Conservation (phyloP, 2,888 invertebrate genomes). For the Drosophila monieri region DNA sequence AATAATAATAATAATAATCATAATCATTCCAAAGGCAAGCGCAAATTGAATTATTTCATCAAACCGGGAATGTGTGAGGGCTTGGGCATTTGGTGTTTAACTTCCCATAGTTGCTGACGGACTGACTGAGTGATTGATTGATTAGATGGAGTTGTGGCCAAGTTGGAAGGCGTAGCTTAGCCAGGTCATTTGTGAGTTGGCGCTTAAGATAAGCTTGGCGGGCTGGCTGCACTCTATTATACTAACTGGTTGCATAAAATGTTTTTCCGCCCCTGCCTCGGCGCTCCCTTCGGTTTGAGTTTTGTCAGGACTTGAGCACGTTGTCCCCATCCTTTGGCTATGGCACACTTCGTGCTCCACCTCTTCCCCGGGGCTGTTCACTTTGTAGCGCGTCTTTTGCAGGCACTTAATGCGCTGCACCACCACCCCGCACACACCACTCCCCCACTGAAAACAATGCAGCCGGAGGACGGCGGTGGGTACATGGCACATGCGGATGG, state of each 20-base stretch:
- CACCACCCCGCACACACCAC: slow-evolving; percentile 6
- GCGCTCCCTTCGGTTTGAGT: slow-evolving; percentile 15
- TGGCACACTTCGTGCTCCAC: not conserved
- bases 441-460: slow-evolving; percentile 67
- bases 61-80: slow-evolving; percentile 1
- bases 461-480: slow-evolving; percentile 44
- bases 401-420: slow-evolving; percentile 72
- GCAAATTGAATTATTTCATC: slow-evolving; percentile 62
- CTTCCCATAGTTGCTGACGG: slow-evolving; percentile 20
- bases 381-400: slow-evolving; percentile 72
- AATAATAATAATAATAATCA: slow-evolving; percentile 44
- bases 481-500: slow-evolving; percentile 43
- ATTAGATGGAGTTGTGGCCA: slow-evolving; percentile 6
- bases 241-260: slow-evolving; percentile 23
- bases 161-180: slow-evolving; percentile 2
- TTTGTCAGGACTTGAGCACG: slow-evolving; percentile 70
- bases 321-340: slow-evolving; percentile 43
- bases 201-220: not conserved
- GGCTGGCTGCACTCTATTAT: slow-evolving; percentile 29
- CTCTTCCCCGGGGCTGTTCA: slow-evolving; percentile 47
- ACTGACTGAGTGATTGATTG: slow-evolving; percentile 31
- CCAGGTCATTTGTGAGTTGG: not conserved
- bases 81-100: not conserved
- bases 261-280: not conserved
- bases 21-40: slow-evolving; percentile 44